Conservation (phyloP, 2,113 vertebrate genomes). For the Poicephalus gulielmi region DNA sequence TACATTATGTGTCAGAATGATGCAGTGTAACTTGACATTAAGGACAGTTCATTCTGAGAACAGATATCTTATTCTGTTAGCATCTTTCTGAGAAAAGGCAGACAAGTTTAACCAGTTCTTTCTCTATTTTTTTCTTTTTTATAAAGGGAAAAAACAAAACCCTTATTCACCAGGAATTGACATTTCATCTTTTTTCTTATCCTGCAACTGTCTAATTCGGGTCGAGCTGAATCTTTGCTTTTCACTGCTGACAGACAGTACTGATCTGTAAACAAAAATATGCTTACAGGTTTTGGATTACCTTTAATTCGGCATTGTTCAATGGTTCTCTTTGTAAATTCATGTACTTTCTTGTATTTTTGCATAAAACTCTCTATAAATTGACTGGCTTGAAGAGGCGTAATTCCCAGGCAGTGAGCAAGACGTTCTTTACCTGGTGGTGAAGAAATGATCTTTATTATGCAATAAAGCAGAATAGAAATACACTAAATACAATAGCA, state of each 20-base stretch:
- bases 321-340: conserved; percentile 83
- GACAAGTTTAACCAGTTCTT: background rate
- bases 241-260: background rate
- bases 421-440: conserved; percentile 84
- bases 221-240: background rate
- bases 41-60: conserved; percentile 14
- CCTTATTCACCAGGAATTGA: background rate
- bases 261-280: background rate
- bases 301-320: conserved; percentile 83
- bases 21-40: conserved; percentile 2
- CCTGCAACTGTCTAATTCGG: background rate
- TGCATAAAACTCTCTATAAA: conserved; percentile 89
- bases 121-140: too few species aligned
- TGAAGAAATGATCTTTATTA: background rate
- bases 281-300: background rate
- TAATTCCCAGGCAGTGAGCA: conserved; percentile 83
- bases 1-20: background rate
- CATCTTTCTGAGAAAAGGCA: background rate
- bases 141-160: too few species aligned
- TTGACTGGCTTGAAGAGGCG: conserved; percentile 77
- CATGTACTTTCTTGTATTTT: conserved; percentile 85
- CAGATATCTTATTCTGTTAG: background rate
- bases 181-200: background rate
- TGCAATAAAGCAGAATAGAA: background rate
- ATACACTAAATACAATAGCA: background rate